phyloP scores from a whole-genome alignment of 2,113 vertebrate species.

The Rynchops niger region DNA sequence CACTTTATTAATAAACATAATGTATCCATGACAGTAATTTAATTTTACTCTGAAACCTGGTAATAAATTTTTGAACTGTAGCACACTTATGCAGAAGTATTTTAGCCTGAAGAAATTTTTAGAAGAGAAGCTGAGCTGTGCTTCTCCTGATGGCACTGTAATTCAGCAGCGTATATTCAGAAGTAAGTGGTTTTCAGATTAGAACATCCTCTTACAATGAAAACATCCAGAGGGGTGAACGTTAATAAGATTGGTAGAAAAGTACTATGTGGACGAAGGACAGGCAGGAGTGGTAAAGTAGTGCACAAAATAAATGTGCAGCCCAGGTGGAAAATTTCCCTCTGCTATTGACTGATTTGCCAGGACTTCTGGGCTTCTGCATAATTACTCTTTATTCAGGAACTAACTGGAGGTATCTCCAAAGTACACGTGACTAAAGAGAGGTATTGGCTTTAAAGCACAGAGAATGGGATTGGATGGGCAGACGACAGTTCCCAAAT shows the following conservation, averaged over 20 bases:
- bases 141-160: background rate
- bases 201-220: conserved; percentile 21
- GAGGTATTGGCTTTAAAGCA: background rate
- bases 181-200: conserved; percentile 47
- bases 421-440: background rate
- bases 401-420: background rate
- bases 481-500: background rate
- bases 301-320: background rate
- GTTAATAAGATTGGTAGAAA: background rate
- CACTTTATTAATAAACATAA: conserved; percentile 48
- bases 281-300: background rate
- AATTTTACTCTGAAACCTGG: conserved; percentile 16
- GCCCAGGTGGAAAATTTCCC: background rate
- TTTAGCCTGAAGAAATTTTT: conserved; percentile 16
- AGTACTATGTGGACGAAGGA: background rate
- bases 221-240: background rate
- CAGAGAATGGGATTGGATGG: background rate
- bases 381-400: background rate
- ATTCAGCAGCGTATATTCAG: background rate
- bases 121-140: background rate
- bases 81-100: background rate
- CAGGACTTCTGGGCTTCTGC: background rate
- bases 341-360: background rate
- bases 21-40: background rate
- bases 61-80: conserved; percentile 21